Base-by-base conservation (phyloP, 2,888 invertebrate genomes). In the Rhodophaea formosa region DNA sequence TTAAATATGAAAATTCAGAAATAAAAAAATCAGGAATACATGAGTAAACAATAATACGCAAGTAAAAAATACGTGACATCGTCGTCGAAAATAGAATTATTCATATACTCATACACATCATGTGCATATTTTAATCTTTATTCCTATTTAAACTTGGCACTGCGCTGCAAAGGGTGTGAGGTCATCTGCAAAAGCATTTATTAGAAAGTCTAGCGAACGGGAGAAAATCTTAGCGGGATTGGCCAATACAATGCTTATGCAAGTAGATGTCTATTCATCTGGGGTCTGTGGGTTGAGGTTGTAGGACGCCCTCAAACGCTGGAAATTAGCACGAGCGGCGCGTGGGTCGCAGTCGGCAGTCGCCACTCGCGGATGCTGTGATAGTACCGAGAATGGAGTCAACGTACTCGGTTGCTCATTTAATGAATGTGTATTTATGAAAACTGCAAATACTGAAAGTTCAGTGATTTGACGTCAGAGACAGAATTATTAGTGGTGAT, bases 281-380 rank as follows among this genome's bases (percentile, higher is more conserved):
- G 70, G 64, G 66, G 71, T 60, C 66, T 70, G 81, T 80, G 78
- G 79, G 82, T 64, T 72, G 79, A 76, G 75, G 77, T 75, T 74
- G 79, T 80, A 76, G 79, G 77, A 73, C 75, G 75, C 68, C 65
- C 68, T 70, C 69, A 64, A 77, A 80, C 84, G 67, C 70, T 68
- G 65, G 76, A 80, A 85, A 85, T 86, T 86, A 79, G 80, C 79
- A 74, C 75, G 74, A 73, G 77, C 70, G 75, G 71, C 69, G 86
- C 79, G 88, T 86, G 84, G 88, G 86, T 43, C 17, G 46, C 17
- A 39, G 39, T 39, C 39, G n/a, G 39, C 46, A 23, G 29, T 23
- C 46, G 15, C n/a, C 43, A n/a, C n/a, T 56, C 70, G 72, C 84
- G 86, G 86, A 87, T 83, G 83, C 74, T 72, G 71, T 71, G 84